These are phyloP conservation scores for Eurytoma californica DNA, from an alignment of 2,888 invertebrate species.

Conservation along the genomic window DNA sequence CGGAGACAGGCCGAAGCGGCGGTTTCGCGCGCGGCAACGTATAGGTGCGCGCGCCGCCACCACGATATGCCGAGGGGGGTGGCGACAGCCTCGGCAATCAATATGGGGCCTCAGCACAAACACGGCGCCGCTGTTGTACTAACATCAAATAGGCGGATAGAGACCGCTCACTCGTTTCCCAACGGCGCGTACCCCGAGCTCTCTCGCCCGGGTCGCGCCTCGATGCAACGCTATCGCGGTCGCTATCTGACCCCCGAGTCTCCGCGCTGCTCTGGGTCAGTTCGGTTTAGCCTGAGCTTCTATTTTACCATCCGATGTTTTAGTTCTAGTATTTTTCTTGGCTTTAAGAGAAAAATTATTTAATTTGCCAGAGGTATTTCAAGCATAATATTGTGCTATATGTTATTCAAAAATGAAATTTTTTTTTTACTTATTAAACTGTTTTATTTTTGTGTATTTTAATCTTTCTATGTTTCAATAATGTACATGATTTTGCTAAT, in stretches of 20 bases:
- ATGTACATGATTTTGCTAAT: no score
- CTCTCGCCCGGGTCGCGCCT: not conserved
- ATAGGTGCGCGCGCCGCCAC: not conserved
- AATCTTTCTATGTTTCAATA: no score
- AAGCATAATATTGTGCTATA: no score
- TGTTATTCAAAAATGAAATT: no score
- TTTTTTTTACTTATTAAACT: no score
- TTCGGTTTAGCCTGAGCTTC: not conserved
- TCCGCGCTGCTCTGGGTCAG: not conserved
- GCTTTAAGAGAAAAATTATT: no score
- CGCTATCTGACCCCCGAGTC: not conserved
- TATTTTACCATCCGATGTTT: no score
- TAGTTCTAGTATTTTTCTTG: no score
- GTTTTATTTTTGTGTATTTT: no score
- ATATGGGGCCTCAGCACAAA: constrained; percentile 75
- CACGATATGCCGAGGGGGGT: constrained; percentile 54
- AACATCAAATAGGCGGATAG: constrained; percentile 76
- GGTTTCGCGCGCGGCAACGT: not conserved
- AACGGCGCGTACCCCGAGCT: not conserved
- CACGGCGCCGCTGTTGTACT: constrained; percentile 74
- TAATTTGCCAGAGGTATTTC: no score
- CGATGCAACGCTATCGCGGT: not conserved
- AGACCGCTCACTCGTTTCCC: constrained; percentile 60
- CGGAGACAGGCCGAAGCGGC: not conserved
- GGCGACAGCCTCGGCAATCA: constrained; percentile 75